Base-by-base conservation (phyloP, 2,113 vertebrate species). In the Hemicordylus capensis region DNA sequence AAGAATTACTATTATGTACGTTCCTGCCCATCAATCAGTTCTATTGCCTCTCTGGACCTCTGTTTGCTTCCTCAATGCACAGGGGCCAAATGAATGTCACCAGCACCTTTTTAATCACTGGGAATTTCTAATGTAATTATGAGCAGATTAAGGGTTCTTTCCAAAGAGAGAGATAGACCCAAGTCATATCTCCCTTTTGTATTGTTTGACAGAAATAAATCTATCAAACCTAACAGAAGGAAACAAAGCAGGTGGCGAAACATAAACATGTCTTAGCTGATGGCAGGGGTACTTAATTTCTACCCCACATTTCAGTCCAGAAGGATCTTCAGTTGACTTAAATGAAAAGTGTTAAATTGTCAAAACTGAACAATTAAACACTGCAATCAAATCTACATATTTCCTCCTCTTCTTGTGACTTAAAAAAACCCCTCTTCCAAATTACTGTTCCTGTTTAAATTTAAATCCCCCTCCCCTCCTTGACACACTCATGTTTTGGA, bases 21-120 rank as follows among this genome's bases (percentile, higher is more conserved):
- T 86, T 89, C 87, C 83, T 81, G 81, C 63, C 72, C 89, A 90
- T 89, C 84, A 67, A 20, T 85, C 91, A 85, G 87, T 54, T 89
- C 91, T 88, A 93, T 83, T 83, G 88, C 91, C 89, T 92, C 89
- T 92, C 83, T 59, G 80, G 86, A 59, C 87, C 90, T 86, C 72
- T 48, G 83, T 88, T 80, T 80, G 89, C 89, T 89, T 87, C 81
- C 83, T 91, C 92, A 84, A 44, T 56, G 83, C 90, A 85, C 83
- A 79, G 80, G 88, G 72, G 85, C 79, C 83, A 80, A 82, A 85
- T 37, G 44, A 89, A 48, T 66, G 48, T 67, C 87, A 64, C 0
- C 6, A 48, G 87, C 72, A 86, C 86, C 87, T 90, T 91, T 72
- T 67, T 8, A 87, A 85, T 76, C 77, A 22, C 80, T 10, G 89